Base-by-base conservation (phyloP, 2,113 vertebrate genomes). In the Hymenochirus boettgeri region DNA sequence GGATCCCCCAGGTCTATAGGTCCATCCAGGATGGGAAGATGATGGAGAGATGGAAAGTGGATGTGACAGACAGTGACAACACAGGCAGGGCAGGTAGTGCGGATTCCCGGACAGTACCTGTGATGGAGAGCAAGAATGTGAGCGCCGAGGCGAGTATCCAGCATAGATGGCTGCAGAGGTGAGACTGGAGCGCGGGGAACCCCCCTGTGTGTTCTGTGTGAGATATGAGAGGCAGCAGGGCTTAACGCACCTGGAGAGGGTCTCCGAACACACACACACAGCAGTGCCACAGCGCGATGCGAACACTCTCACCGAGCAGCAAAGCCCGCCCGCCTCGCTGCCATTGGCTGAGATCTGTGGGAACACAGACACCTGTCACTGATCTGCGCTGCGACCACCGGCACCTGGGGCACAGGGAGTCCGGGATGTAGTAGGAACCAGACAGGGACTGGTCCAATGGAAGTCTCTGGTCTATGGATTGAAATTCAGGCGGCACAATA, bases 311-410 rank as follows among this genome's bases (percentile, higher is more conserved):
- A 35, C 60, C 13, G 12, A n/a, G 29, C 31, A n/a, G 33, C 61
- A 26, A 50, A 54, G 61, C 61, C 61, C 61, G 61, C 62, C 62
- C 53, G 26, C 53, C 48, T 25, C 53, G 31, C 62, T 57, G 39
- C 62, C 15, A 65, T 65, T 65, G 62, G 62, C 62, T 56, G 53
- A 65, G 35, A 29, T 24, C 61, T 54, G 61, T 31, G 15, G 26
- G 53, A 53, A 35, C 39, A 31, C 62, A 27, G 50, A 45, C 61
- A 63, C 35, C 39, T 63, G 61, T n/a, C 50, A 63, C 33, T 19
- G 31, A 4, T 18, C 35, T 58, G 21, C 37, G 45, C 61, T 62
- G 50, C n/a, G 53, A 37, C 24, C 39, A 31, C 62, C n/a, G 50
- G 33, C 61, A 63, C 35, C 39, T 63, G 61, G 12, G 50, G 11